Evolutionary conservation across 2,797 vertebrate genomes (phyloP), one percentile per base, ranked within the genome.

Genomic region (Catostomus latipinnis): DNA sequence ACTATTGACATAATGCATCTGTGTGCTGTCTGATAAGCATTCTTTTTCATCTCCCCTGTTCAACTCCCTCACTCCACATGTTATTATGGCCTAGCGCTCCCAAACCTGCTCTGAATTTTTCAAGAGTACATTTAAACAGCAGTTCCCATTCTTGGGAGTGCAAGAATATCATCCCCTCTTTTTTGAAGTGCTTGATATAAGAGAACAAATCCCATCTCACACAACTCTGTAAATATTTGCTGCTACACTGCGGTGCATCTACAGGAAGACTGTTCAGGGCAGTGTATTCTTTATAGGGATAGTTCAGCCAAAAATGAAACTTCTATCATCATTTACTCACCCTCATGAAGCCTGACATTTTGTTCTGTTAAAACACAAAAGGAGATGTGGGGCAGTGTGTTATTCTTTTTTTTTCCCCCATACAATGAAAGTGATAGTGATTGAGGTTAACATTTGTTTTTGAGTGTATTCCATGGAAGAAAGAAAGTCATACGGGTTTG

Each of bases 1-100:
- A 79, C 68, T 54, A 81, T 84, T 90, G 90, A 92, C 90, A 89
- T 90, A 90, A 91, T 86, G 90, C 89, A 84, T 90, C 82, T 82
- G 84, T 76, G 88, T 13, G 14, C 63, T 72, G 82, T 87, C 80
- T 72, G 50, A 72, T 81, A 72, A 82, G 82, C 71, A 85, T 88
- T 85, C 82, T 87, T 83, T 85, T 88, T 83, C 67, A 82, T 82
- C 82, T 73, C 75, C 63, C 60, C 60, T 69, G 63, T 70, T 80
- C 63, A 76, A 58, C 71, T 34, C 68, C 49, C 70, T 82, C 70
- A 69, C 71, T 74, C 68, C 74, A 69, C 76, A 70, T 77, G 76
- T 79, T 83, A 76, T 79, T 78, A 76, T 78, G 78, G 73, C 74
- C 68, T 80, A 46, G 45, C 67, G 61, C 81, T 78, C 54, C 69